Conservation (phyloP, 2,113 vertebrate species). For the Alligator sinensis region DNA sequence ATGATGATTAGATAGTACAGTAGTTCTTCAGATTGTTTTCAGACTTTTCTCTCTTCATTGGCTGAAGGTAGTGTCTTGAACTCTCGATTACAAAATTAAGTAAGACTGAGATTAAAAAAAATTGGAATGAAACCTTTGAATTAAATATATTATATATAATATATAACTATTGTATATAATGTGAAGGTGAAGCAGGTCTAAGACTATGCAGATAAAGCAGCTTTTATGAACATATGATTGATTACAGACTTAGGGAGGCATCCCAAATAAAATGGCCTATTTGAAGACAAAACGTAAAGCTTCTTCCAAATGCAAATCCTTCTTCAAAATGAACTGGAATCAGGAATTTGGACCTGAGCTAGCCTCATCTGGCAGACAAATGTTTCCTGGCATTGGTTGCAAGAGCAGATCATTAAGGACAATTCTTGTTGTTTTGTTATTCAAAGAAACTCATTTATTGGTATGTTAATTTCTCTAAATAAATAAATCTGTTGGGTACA, state of each 20-base stretch:
- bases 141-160: too few relatives aligned
- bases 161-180: not conserved
- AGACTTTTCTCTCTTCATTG: not conserved
- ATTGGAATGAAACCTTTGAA: not conserved
- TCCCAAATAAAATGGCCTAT: not conserved
- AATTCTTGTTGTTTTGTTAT: constrained; percentile 11
- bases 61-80: not conserved
- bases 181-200: not conserved
- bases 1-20: not conserved
- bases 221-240: not conserved
- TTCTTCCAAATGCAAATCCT: not conserved
- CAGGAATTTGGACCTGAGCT: not conserved
- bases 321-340: not conserved
- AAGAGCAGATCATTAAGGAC: not conserved
- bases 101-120: constrained; percentile 1
- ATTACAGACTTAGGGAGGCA: not conserved
- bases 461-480: not conserved
- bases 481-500: not conserved
- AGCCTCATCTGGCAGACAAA: constrained; percentile 1
- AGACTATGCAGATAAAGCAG: not conserved
- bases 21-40: not conserved
- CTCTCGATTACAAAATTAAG: constrained; percentile 12
- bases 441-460: not conserved
- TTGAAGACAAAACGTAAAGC: not conserved
- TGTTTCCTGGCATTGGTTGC: not conserved